Percentiles rank a stretch among this genome's conserved stretches.
Evolutionary conservation across 2,888 invertebrate species (phyloP).

Genomic region (Athalia circularis): DNA sequence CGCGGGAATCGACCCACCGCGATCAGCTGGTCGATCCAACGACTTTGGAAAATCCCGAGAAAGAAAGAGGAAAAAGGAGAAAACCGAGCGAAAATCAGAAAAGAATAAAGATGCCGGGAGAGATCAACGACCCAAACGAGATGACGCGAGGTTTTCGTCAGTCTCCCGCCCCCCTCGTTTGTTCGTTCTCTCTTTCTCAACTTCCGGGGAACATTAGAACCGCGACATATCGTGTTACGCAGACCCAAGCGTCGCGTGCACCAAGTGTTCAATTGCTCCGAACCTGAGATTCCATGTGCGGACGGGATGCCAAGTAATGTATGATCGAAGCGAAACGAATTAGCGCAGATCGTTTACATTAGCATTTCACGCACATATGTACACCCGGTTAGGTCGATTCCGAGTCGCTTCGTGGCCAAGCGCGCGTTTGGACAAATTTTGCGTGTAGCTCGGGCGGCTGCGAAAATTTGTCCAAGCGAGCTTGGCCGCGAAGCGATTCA

Average conservation of each 20-base stretch:
- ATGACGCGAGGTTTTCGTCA: slow-evolving; percentile 1
- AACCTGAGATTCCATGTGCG: slow-evolving; percentile 21
- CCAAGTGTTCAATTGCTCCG: slow-evolving; percentile 29
- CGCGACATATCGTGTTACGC: slow-evolving; percentile 30
- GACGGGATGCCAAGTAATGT: background rate
- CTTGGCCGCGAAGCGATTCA: too few relatives aligned
- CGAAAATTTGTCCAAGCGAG: too few relatives aligned
- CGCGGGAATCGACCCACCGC: too few relatives aligned
- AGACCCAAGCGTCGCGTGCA: slow-evolving; percentile 19
- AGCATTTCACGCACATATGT: background rate
- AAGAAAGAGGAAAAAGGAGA: too few relatives aligned
- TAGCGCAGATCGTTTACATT: slow-evolving; percentile 12
- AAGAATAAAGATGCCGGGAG: background rate
- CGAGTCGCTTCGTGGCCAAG: too few relatives aligned
- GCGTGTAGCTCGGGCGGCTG: too few relatives aligned
- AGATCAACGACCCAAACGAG: slow-evolving; percentile 8
- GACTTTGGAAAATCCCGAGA: too few relatives aligned
- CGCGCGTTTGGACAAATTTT: too few relatives aligned
- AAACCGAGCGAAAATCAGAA: too few relatives aligned
- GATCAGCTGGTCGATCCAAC: too few relatives aligned
- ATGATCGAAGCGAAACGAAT: slow-evolving; percentile 5
- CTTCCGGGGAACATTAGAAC: slow-evolving; percentile 37
- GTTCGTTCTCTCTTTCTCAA: background rate
- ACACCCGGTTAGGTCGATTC: too few relatives aligned
- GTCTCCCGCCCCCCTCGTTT: background rate